These are phyloP conservation scores for Lasioglossum lativentre DNA, from an alignment of 2,888 invertebrate genomes.

Conservation along the genomic window DNA sequence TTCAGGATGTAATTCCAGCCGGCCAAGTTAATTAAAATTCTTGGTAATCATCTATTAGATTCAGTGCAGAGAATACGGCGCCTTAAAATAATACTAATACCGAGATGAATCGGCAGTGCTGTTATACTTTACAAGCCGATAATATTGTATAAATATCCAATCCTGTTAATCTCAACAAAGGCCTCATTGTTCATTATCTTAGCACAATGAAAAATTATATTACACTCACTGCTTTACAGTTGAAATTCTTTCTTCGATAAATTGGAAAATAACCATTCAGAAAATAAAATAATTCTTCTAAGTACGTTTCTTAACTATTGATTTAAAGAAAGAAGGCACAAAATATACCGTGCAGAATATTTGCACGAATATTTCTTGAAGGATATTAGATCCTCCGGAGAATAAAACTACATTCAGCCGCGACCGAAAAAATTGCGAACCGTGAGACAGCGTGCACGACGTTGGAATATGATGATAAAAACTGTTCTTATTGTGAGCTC, in stretches of 20 bases:
- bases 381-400: background rate
- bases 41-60: background rate
- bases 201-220: background rate
- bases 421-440: background rate
- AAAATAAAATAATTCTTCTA: background rate
- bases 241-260: too few relatives aligned
- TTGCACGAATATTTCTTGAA: background rate
- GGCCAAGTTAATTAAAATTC: conserved; percentile 10
- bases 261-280: too few relatives aligned
- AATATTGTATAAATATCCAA: background rate
- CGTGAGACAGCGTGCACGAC: background rate
- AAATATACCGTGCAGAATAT: too few relatives aligned
- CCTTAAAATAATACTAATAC: background rate
- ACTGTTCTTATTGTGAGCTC: conserved; percentile 20
- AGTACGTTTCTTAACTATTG: background rate
- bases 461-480: background rate
- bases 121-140: background rate
- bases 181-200: background rate
- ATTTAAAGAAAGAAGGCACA: too few relatives aligned
- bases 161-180: background rate
- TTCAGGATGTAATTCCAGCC: conserved; percentile 11
- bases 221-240: background rate
- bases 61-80: background rate
- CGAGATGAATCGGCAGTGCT: background rate
- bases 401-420: background rate